These are phyloP conservation scores for Rhagoletis zephyria DNA, from an alignment of 1,140 invertebrate genomes.

Conservation along the genomic window DNA sequence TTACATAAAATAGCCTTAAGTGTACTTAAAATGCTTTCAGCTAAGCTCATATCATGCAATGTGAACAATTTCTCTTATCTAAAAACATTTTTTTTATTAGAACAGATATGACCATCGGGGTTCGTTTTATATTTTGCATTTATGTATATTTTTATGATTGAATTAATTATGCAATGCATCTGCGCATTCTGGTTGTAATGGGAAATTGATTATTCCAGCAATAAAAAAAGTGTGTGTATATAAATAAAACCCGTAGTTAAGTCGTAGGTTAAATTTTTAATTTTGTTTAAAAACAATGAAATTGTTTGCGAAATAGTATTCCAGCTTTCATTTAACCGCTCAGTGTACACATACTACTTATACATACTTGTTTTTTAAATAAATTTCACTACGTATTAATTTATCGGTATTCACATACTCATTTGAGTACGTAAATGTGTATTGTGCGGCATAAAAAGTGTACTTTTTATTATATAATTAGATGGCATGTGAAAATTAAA, in stretches of 20 bases:
- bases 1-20: constrained; percentile 28
- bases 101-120: background rate
- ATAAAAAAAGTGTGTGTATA: too few relatives aligned
- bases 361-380: too few relatives aligned
- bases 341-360: background rate
- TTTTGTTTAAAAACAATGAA: background rate
- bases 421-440: constrained; percentile 13
- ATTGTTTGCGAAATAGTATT: background rate
- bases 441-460: background rate
- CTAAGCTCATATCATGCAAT: background rate
- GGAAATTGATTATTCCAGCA: too few relatives aligned
- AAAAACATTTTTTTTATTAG: background rate
- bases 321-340: background rate
- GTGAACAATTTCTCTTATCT: background rate
- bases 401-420: constrained; percentile 3
- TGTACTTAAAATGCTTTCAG: constrained; percentile 27
- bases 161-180: background rate
- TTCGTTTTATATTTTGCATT: background rate
- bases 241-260: too few relatives aligned
- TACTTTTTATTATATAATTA: constrained; percentile 23
- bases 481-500: constrained; percentile 24
- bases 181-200: too few relatives aligned
- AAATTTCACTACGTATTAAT: background rate
- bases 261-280: background rate
- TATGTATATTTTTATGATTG: background rate